These are phyloP conservation scores for Macrotus californicus DNA, from an alignment of 2,113 vertebrate genomes.

Conservation along the genomic window DNA sequence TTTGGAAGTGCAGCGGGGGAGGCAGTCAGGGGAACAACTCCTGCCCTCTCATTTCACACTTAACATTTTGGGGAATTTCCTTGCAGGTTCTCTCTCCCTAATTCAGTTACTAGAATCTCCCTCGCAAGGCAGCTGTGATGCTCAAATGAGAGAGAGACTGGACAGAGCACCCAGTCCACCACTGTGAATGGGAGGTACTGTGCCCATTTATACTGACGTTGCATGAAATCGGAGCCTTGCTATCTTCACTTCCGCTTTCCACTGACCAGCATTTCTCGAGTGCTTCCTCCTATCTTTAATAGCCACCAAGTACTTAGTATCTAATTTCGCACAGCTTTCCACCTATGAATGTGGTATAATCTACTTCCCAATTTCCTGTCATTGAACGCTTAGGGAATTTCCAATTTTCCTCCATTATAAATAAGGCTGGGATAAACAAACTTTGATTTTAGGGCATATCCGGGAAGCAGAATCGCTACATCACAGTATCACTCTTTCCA, in stretches of 20 bases:
- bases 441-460: background rate
- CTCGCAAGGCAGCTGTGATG: background rate
- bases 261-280: background rate
- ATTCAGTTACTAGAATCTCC: background rate
- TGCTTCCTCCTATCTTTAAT: conserved; percentile 25
- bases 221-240: conserved; percentile 46
- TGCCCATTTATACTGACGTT: conserved; percentile 29
- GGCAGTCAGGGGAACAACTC: background rate
- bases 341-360: background rate
- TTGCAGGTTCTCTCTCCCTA: background rate
- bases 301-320: background rate
- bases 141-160: background rate
- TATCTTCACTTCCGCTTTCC: conserved; percentile 51
- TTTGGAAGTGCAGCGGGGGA: background rate
- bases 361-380: background rate
- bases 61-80: background rate
- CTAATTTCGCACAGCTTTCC: background rate
- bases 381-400: background rate
- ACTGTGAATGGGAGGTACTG: background rate
- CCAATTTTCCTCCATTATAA: background rate
- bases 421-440: background rate
- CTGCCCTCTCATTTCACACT: background rate
- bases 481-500: background rate
- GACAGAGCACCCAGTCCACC: background rate
- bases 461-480: background rate